Conservation (phyloP, 2,797 vertebrate species). For the Neoniphon sammara region DNA sequence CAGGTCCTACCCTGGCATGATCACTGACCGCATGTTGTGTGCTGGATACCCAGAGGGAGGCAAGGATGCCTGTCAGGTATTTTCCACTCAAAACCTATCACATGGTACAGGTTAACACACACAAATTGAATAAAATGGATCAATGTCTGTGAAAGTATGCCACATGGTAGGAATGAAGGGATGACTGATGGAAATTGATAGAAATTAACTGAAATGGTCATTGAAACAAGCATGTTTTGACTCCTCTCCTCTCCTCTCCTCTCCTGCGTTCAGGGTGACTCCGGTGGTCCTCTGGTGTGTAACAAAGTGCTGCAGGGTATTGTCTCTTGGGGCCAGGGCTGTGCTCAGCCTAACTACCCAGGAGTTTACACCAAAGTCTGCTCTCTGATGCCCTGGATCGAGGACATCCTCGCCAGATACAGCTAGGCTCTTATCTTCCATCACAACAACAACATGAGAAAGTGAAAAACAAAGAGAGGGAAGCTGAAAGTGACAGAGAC, state of each 20-base stretch:
- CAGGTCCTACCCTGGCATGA: constrained; percentile 74
- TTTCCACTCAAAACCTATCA: constrained; percentile 5
- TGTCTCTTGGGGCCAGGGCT: constrained; percentile 89
- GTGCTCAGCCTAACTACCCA: constrained; percentile 79
- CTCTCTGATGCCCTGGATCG: constrained; percentile 86
- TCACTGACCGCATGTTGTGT: constrained; percentile 82
- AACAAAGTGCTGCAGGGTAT: constrained; percentile 85
- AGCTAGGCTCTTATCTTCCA: constrained; percentile 66
- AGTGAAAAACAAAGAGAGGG: constrained; percentile 34
- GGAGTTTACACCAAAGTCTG: constrained; percentile 90
- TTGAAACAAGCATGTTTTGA: too few species aligned
- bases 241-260: background rate
- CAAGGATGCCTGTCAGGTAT: constrained; percentile 84
- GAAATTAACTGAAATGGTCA: too few species aligned
- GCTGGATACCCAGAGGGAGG: constrained; percentile 82
- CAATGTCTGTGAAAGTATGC: background rate
- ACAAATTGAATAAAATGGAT: background rate
- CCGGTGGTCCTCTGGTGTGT: constrained; percentile 88
- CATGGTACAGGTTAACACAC: background rate
- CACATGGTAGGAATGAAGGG: too few species aligned
- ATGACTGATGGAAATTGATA: too few species aligned
- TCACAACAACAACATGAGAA: constrained; percentile 29
- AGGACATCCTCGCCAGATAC: constrained; percentile 74
- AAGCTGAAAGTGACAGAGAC: constrained; percentile 44
- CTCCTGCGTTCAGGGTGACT: constrained; percentile 82